These are phyloP conservation scores for Atta colombica DNA, from an alignment of 1,140 invertebrate genomes.

Conservation along the genomic window DNA sequence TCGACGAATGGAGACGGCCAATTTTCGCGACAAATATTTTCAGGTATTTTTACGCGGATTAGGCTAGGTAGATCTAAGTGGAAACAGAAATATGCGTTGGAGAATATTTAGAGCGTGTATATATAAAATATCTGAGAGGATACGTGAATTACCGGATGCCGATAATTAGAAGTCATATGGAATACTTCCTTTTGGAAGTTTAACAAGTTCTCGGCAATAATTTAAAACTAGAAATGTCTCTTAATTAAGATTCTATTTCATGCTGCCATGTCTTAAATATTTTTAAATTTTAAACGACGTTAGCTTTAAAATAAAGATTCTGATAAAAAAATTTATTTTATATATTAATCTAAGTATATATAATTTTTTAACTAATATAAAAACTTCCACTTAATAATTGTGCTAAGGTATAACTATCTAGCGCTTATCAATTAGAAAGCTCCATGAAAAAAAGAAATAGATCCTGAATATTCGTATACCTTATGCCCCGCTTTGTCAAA, in stretches of 20 bases:
- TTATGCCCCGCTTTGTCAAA: neutral
- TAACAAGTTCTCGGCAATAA: neutral
- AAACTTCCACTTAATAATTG: neutral
- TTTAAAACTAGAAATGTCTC: neutral
- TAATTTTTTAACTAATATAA: neutral
- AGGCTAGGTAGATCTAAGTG: conserved; percentile 15
- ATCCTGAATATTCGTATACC: neutral
- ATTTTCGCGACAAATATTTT: conserved; percentile 63
- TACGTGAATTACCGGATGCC: neutral
- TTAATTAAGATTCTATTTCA: neutral
- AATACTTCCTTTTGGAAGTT: neutral
- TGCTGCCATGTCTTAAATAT: neutral
- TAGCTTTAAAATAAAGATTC: neutral
- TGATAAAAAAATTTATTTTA: neutral
- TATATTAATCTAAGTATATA: neutral
- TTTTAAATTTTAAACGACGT: neutral
- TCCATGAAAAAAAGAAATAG: neutral
- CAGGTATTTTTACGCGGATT: conserved; percentile 65
- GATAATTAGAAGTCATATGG: conserved; percentile 13
- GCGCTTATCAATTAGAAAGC: neutral
- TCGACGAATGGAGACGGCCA: conserved; percentile 56
- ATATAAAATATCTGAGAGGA: conserved; percentile 25
- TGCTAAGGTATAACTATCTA: neutral
- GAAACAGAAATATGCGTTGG: conserved; percentile 10
- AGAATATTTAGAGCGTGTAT: conserved; percentile 25